These are phyloP conservation scores for Drosophila ambigua DNA, from an alignment of 1,140 invertebrate genomes.

Conservation along the genomic window DNA sequence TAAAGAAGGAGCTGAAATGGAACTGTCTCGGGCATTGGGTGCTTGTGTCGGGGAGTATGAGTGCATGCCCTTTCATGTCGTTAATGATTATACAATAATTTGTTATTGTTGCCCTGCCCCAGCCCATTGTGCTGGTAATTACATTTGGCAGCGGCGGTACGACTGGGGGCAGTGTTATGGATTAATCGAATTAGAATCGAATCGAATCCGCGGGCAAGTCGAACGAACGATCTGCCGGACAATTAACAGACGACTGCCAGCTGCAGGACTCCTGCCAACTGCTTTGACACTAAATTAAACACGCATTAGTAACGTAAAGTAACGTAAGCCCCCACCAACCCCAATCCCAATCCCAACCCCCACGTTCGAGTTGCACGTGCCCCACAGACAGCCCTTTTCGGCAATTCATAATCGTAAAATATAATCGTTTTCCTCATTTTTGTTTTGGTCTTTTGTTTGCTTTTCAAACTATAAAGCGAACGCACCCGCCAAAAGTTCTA, in stretches of 20 bases:
- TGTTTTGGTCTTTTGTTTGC: constrained; percentile 60
- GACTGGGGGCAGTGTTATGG: constrained; percentile 21
- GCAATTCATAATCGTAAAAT: constrained; percentile 72
- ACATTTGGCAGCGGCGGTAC: constrained; percentile 32
- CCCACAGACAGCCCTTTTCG: constrained; percentile 26
- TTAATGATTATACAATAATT: constrained; percentile 74
- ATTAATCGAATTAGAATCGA: constrained; percentile 58
- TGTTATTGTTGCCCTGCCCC: constrained; percentile 47
- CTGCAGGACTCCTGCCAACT: constrained; percentile 35
- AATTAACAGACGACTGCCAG: constrained; percentile 48
- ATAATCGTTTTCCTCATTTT: constrained; percentile 52
- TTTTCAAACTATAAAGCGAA: constrained; percentile 53
- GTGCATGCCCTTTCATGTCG: constrained; percentile 12
- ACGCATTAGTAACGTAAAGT: constrained; percentile 33
- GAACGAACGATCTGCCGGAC: constrained; percentile 13
- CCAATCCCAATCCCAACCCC: neutral
- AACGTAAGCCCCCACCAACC: neutral
- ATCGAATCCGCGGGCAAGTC: constrained; percentile 23
- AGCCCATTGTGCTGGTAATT: constrained; percentile 41
- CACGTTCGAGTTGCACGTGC: constrained; percentile 27
- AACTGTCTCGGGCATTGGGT: neutral
- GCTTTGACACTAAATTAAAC: constrained; percentile 64
- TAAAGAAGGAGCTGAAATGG: constrained; percentile 24
- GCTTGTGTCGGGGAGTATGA: neutral
- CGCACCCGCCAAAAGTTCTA: constrained; percentile 62